Base-by-base conservation (phyloP, 2,888 invertebrate genomes). In the Tuberolachnus salignus region DNA sequence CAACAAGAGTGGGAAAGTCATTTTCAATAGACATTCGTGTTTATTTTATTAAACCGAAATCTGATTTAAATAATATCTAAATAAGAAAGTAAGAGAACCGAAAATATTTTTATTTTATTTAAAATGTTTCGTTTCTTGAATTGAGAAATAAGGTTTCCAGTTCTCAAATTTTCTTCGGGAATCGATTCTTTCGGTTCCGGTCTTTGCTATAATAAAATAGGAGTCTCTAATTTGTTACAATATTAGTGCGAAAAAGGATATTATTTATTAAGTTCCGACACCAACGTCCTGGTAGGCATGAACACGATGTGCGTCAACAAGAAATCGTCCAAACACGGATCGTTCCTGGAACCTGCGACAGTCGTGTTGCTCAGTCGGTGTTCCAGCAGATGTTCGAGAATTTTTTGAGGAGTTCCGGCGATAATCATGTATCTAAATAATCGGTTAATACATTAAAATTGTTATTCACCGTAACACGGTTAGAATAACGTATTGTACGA, bases 381-480 rank as follows among this genome's bases (percentile, higher is more conserved):
- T 85, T 94, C 94, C 83, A 94, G 86, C 66, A 94, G 87, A 86
- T 94, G 92, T 85, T 94, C 94, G 83, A 94, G 85, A 91, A 94
- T 94, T 86, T 94, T 94, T 84, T 92, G 91, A 61, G 94, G 91
- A 80, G 92, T 92, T 74, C 94, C 94, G 81, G 94, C 92, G 92
- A 94, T 93, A 83, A 94, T 93, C 83, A 92, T 93, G 85, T 94
- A 94, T 86, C 92, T 92, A 84, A 19, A n/a, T n/a, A n/a, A 53
- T 69, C 3, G 1, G 3, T 42, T 0, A 42, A 42, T 34, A 6
- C 6, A 34, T 34, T 34, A 34, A 34, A 34, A 34, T 34, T 34
- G 6, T 34, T 34, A 4, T 34, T 34, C 6, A 34, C 6, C 6
- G 6, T 34, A 34, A 34, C 34, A 34, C 34, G 6, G 34, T 6